Evolutionary conservation across 2,797 vertebrate genomes (phyloP), one percentile per base, ranked within the genome.

Genomic region (Phataginus tricuspis): DNA sequence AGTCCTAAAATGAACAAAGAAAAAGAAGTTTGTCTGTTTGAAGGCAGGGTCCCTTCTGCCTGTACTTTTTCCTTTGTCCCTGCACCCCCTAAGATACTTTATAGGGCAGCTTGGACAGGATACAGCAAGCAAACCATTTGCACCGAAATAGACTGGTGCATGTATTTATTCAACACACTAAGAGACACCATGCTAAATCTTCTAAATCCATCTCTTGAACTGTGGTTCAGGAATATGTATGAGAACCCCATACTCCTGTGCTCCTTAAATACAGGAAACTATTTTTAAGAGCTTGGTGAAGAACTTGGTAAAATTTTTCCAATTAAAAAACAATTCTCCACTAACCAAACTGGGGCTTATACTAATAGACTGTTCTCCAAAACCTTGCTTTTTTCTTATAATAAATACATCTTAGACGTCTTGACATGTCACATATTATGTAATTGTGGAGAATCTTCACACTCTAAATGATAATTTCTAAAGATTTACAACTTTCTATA

Each of bases 221-320:
- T 78, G 23, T 63, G 21, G 29, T 37, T 25, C 37, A 72, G 7
- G 31, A 90, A 66, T 27, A 82, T 45, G 37, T 72, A 3, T 64
- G 49, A 78, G 69, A 91, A 84, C 21, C 42, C 29, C 53, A 11
- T 49, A 86, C 34, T 82, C 27, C 53, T 69, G 13, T 55, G 77
- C 7, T 55, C 57, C 61, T 93, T 75, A 85, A 80, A 86, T 59
- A 82, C 0, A 92, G 34, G 6, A 86, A 88, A 74, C 29, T 86
- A 61, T 85, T 79, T 94, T 61, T 90, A 95, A 69, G 45, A 88
- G 77, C 64, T 51, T 91, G 8, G 53, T 75, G 5, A 91, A 84
- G 63, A 88, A 72, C 64, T 61, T 64, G 13, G 49, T 71, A 18
- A 53, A 51, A 86, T 83, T 90, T 86, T 83, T 69, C 53, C 45